Conservation (phyloP, 23 tunicate species). For the Trididemnum nubilum region DNA sequence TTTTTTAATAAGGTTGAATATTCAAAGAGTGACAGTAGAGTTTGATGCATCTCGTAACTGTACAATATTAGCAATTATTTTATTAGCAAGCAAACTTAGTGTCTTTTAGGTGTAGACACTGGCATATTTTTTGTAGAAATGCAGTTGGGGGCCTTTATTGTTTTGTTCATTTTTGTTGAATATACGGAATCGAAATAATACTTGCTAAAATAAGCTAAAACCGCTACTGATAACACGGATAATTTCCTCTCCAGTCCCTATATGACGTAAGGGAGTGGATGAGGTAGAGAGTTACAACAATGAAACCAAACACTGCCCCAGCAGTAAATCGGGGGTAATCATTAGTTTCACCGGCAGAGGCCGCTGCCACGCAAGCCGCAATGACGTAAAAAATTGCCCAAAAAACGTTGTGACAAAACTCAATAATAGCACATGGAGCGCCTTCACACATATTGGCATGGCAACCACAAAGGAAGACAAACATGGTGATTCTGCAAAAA, state of each 20-base stretch:
- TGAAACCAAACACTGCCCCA: constrained; percentile 51
- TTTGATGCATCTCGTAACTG: too few species aligned
- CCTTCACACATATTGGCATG: constrained; percentile 49
- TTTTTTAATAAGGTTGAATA: too few species aligned
- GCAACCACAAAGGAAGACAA: constrained; percentile 59
- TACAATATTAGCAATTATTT: too few species aligned
- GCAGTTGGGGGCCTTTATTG: too few species aligned
- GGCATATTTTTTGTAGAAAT: too few species aligned
- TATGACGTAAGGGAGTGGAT: constrained; percentile 43
- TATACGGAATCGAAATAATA: too few species aligned
- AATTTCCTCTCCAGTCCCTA: constrained; percentile 46
- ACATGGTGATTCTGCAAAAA: constrained; percentile 48
- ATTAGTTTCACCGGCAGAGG: constrained; percentile 6
- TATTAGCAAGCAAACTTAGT: too few species aligned
- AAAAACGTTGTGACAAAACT: constrained; percentile 56
- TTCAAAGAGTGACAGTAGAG: too few species aligned
- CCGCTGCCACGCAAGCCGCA: constrained; percentile 70
- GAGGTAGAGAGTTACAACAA: constrained; percentile 40
- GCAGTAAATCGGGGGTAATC: not conserved
- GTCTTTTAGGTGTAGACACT: too few species aligned
- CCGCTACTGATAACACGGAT: constrained; percentile 5
- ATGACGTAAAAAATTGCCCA: constrained; percentile 77
- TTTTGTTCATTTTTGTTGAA: too few species aligned
- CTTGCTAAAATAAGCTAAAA: too few species aligned
- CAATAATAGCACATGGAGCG: constrained; percentile 67